phyloP scores from a whole-genome alignment of 2,797 vertebrate genomes.

The Megalops cyprinoides region DNA sequence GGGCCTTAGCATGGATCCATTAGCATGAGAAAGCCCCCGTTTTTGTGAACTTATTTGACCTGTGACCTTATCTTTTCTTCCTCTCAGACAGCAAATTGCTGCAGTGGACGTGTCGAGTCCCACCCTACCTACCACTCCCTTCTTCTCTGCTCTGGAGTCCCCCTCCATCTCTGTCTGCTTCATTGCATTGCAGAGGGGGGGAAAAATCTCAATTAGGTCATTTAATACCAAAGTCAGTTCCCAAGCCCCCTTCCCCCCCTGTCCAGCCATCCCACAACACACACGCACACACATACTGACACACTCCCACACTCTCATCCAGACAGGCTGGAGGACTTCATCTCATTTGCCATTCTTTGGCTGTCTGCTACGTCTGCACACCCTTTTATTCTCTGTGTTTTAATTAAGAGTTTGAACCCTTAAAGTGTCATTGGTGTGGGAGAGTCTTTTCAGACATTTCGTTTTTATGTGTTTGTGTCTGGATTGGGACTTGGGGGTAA shows the following conservation, averaged over 20 bases:
- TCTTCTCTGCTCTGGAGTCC: constrained; percentile 34
- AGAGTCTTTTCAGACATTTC: constrained; percentile 37
- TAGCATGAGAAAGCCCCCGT: constrained; percentile 84
- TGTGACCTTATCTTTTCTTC: constrained; percentile 78
- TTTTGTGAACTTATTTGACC: constrained; percentile 85
- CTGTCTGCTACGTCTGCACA: constrained; percentile 54
- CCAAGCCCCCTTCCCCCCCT: constrained; percentile 49
- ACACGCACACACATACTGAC: constrained; percentile 58
- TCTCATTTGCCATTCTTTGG: constrained; percentile 69
- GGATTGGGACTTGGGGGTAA: constrained; percentile 42
- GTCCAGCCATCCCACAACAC: constrained; percentile 16
- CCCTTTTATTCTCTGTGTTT: constrained; percentile 70
- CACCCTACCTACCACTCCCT: constrained; percentile 24
- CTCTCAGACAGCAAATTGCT: constrained; percentile 83
- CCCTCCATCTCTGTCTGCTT: constrained; percentile 33
- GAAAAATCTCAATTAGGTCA: constrained; percentile 60
- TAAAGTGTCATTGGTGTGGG: constrained; percentile 63
- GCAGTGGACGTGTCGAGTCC: constrained; percentile 57
- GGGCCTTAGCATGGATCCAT: constrained; percentile 67
- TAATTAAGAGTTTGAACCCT: constrained; percentile 73
- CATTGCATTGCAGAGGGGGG: constrained; percentile 25
- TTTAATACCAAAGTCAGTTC: constrained; percentile 70
- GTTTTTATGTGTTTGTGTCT: constrained; percentile 35
- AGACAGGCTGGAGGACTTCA: constrained; percentile 73
- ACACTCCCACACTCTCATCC: constrained; percentile 73